Evolutionary conservation across 2,888 invertebrate genomes (phyloP).

Genomic region (Pasiphila rectangulata): DNA sequence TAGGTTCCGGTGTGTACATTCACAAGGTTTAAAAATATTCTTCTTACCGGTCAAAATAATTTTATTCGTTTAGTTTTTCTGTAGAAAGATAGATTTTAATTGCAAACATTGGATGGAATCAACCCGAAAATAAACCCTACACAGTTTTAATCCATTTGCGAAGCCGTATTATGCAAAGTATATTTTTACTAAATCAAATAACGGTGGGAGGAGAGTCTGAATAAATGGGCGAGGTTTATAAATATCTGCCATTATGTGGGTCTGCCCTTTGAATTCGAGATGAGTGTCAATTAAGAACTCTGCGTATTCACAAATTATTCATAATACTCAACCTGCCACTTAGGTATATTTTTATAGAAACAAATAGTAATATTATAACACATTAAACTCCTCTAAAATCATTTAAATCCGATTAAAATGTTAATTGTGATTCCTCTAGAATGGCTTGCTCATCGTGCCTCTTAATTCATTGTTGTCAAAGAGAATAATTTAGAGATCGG

Average conservation of each 20-base stretch:
- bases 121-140: neutral
- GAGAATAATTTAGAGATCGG: conserved; percentile 40
- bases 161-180: conserved; percentile 13
- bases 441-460: conserved; percentile 23
- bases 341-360: conserved; percentile 27
- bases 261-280: conserved; percentile 64
- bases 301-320: conserved; percentile 36
- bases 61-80: too few species aligned
- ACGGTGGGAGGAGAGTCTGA: conserved; percentile 14
- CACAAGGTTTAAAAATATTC: too few species aligned
- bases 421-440: conserved; percentile 25
- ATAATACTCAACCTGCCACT: conserved; percentile 6
- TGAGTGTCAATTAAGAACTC: conserved; percentile 65
- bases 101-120: neutral
- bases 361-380: conserved; percentile 4
- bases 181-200: conserved; percentile 22
- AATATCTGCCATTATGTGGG: conserved; percentile 57
- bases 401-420: conserved; percentile 27
- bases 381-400: conserved; percentile 3
- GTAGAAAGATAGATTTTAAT: too few species aligned
- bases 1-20: too few species aligned
- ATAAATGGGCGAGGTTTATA: conserved; percentile 39
- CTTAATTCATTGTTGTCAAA: conserved; percentile 36
- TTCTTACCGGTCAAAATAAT: too few species aligned
- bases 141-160: conserved; percentile 13